A percentile compares a stretch with the other conserved stretches of the same genome.
phyloP scores from a whole-genome alignment of 2,888 invertebrate species.

The Platycheirus albimanus region DNA sequence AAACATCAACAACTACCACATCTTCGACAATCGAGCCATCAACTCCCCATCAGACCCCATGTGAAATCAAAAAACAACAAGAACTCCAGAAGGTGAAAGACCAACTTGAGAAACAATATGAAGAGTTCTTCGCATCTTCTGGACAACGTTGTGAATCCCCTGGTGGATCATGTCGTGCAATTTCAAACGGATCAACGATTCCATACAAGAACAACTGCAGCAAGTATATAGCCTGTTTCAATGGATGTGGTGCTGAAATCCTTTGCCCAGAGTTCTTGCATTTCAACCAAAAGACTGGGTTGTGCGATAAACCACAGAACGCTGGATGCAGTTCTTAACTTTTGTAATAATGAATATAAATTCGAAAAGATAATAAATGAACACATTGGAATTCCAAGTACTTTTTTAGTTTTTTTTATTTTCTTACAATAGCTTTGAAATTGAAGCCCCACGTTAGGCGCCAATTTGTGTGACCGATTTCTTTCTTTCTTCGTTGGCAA shows the following conservation, averaged over 20 bases:
- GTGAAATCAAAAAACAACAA: not conserved
- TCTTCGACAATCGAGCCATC: conserved; percentile 75
- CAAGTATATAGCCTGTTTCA: conserved; percentile 57
- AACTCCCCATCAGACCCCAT: conserved; percentile 39
- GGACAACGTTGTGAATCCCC: conserved; percentile 57
- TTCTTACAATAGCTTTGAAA: no score
- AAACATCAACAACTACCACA: conserved; percentile 8
- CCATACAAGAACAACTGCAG: conserved; percentile 45
- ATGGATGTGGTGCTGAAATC: conserved; percentile 60
- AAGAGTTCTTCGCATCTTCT: conserved; percentile 17
- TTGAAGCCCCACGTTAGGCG: no score
- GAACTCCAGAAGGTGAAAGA: not conserved
- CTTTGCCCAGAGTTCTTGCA: conserved; percentile 55
- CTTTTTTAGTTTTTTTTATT: no score
- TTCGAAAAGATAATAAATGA: no score
- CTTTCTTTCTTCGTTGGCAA: no score
- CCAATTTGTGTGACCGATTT: no score
- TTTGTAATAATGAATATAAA: no score
- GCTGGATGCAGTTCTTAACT: conserved; percentile 54
- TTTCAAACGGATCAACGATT: conserved; percentile 38
- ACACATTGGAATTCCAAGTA: no score
- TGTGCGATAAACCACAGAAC: conserved; percentile 56
- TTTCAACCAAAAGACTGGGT: conserved; percentile 36
- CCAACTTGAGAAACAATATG: conserved; percentile 11
- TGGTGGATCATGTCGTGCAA: conserved; percentile 63